Percentiles rank a stretch among this genome's conserved stretches.
Conservation (phyloP, 2,113 vertebrate genomes). For the Hystrix cristata region DNA sequence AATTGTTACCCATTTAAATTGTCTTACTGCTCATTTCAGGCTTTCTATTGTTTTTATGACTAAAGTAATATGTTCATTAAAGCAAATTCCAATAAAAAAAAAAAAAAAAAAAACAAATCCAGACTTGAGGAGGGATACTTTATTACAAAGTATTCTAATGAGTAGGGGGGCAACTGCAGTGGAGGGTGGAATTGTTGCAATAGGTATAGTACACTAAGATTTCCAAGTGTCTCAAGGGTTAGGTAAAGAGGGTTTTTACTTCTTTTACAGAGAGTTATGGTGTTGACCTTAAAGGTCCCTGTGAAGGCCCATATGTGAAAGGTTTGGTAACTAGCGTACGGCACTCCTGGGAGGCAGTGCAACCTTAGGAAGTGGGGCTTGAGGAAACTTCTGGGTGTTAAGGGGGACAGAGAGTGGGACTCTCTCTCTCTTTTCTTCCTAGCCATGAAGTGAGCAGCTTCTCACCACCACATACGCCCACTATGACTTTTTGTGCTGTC, state of each 20-base stretch:
- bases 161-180: too few species aligned
- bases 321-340: not conserved
- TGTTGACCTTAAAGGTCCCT: not conserved
- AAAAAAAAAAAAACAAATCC: not conserved
- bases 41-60: conserved; percentile 1
- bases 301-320: not conserved
- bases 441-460: not conserved
- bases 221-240: not conserved
- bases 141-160: not conserved
- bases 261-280: not conserved
- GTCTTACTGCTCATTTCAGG: not conserved
- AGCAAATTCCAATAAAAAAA: not conserved
- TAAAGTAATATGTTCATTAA: not conserved
- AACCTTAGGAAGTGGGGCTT: not conserved
- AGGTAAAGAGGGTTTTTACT: not conserved
- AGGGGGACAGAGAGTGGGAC: not conserved
- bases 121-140: not conserved
- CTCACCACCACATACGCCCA: too few species aligned
- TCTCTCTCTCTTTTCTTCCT: not conserved
- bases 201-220: not conserved
- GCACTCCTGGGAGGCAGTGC: not conserved
- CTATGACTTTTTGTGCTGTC: not conserved
- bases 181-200: not conserved
- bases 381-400: not conserved
- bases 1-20: not conserved